These are phyloP conservation scores for Ceratitis capitata DNA, from an alignment of 1,140 invertebrate species.

Conservation along the genomic window DNA sequence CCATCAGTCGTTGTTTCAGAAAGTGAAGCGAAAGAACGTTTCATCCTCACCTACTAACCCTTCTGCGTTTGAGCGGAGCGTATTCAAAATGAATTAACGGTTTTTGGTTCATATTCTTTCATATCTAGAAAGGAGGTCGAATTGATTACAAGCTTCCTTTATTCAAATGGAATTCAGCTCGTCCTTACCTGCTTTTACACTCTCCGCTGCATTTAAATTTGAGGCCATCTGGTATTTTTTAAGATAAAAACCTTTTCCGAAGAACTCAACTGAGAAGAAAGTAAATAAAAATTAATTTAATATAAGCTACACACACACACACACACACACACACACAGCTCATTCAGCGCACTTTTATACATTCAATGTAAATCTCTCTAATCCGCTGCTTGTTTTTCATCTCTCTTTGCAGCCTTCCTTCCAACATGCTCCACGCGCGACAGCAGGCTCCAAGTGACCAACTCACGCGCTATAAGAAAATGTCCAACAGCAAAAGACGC, in stretches of 20 bases:
- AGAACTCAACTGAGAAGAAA: neutral
- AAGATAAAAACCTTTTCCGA: neutral
- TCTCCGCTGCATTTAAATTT: neutral
- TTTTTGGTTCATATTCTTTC: no score
- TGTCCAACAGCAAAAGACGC: slow-evolving; percentile 7
- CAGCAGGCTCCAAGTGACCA: neutral
- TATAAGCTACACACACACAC: neutral
- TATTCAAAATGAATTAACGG: no score
- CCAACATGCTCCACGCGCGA: neutral
- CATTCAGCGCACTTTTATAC: neutral
- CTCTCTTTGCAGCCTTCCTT: neutral
- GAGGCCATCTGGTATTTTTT: neutral
- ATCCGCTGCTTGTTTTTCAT: neutral
- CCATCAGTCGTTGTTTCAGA: no score
- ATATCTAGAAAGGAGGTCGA: no score
- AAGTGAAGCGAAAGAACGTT: no score
- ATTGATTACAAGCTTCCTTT: no score
- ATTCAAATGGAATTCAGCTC: no score
- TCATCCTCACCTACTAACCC: no score
- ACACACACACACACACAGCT: no score
- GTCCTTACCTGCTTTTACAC: no score
- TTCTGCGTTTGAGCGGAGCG: no score
- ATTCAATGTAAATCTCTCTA: neutral
- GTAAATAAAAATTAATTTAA: neutral
- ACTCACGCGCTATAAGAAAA: neutral